phyloP scores from a whole-genome alignment of 2,888 invertebrate genomes.

The Stenodema calcarata region DNA sequence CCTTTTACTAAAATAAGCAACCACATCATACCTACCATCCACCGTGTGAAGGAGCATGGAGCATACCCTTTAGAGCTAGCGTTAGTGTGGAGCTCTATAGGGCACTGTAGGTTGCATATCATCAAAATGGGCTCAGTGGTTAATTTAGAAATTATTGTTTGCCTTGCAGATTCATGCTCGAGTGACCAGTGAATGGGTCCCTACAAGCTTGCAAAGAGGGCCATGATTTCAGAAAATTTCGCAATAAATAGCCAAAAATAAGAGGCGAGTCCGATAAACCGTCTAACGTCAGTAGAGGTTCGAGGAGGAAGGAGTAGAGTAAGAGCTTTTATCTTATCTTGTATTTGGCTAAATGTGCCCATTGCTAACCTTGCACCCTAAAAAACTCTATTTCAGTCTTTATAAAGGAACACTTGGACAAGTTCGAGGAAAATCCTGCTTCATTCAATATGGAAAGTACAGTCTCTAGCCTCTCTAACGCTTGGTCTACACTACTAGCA shows the following conservation, averaged over 20 bases:
- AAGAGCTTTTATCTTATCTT: slow-evolving; percentile 19
- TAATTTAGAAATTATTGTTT: not conserved
- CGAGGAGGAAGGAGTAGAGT: not conserved
- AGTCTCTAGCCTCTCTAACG: slow-evolving; percentile 56
- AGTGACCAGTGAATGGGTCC: slow-evolving; percentile 52
- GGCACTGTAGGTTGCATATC: not conserved
- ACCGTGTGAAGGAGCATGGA: not conserved
- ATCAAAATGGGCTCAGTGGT: slow-evolving; percentile 20
- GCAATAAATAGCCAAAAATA: slow-evolving; percentile 11
- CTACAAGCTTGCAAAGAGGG: slow-evolving; percentile 39
- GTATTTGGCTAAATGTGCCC: not conserved
- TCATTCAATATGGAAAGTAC: slow-evolving; percentile 54
- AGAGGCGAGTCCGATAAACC: not conserved
- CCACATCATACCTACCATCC: not conserved
- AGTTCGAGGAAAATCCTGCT: no score
- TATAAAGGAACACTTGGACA: slow-evolving; percentile 47
- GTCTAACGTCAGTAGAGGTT: not conserved
- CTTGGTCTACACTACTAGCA: no score
- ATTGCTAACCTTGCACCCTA: slow-evolving; percentile 22
- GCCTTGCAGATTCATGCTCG: not conserved
- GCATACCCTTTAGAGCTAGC: slow-evolving; percentile 5
- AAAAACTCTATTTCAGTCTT: slow-evolving; percentile 4
- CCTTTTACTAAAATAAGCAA: slow-evolving; percentile 17
- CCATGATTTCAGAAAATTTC: slow-evolving; percentile 15
- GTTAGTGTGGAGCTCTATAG: slow-evolving; percentile 9